Percentiles rank a stretch among this genome's conserved stretches.
These are phyloP conservation scores for Xenopus laevis DNA, from an alignment of 2,113 vertebrate species.

Conservation along the genomic window DNA sequence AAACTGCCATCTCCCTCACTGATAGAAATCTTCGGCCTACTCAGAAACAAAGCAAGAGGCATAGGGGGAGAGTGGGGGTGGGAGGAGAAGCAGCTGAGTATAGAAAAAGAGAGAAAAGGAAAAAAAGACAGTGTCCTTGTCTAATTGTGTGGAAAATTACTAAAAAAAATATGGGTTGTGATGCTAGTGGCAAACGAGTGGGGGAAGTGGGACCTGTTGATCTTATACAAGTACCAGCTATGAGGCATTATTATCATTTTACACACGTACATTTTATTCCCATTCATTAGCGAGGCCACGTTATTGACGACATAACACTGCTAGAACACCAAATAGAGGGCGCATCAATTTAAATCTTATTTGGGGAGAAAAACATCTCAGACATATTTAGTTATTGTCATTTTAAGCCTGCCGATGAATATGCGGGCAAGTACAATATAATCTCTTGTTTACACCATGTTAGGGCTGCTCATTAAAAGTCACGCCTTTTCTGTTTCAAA, in stretches of 20 bases:
- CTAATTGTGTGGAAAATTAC: constrained; percentile 5
- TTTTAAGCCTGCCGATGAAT: too few relatives aligned
- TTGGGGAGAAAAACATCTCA: too few relatives aligned
- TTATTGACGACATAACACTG: too few relatives aligned
- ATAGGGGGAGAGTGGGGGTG: not conserved
- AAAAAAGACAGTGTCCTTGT: not conserved
- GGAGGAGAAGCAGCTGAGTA: not conserved
- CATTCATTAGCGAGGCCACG: too few relatives aligned
- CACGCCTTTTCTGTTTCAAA: too few relatives aligned
- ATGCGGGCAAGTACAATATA: too few relatives aligned
- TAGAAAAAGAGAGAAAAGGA: not conserved
- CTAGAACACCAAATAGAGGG: too few relatives aligned
- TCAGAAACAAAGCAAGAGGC: not conserved
- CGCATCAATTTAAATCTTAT: too few relatives aligned
- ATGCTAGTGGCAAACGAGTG: not conserved
- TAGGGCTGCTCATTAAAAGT: too few relatives aligned
- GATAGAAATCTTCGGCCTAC: not conserved
- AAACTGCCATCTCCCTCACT: not conserved
- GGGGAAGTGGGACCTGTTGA: not conserved
- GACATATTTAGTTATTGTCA: too few relatives aligned
- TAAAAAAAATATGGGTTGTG: not conserved
- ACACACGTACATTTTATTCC: too few relatives aligned
- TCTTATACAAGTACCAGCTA: not conserved
- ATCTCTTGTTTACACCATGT: too few relatives aligned
- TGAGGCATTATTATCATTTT: not conserved